Evolutionary conservation across 2,113 vertebrate species (phyloP), one percentile per base, ranked within the genome.

Genomic region (Plotosus lineatus): DNA sequence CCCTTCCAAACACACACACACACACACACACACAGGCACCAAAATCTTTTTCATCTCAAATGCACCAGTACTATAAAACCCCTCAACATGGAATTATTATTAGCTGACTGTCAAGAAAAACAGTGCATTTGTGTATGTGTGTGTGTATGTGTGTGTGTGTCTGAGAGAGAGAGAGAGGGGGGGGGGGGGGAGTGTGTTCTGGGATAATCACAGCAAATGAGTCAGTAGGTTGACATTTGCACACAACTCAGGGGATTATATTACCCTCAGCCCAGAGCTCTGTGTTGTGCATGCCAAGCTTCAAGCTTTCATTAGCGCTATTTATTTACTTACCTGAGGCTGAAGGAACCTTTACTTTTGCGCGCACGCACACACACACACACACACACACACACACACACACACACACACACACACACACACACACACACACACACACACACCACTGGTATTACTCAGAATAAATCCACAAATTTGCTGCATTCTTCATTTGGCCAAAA

Each of bases 211-310:
- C 86, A 85, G 82, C 77, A 68, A 84, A 83, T 89, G 89, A 90
- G 87, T 88, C 88, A 91, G 85, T 85, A 78, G 89, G 84, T 81
- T 90, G 88, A 90, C 85, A 89, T 90, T 91, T 90, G 73, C 89
- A 88, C 78, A 85, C 86, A 86, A 81, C 26, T 63, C 28, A 36
- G 50, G 73, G 82, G 83, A 88, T 89, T 89, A 85, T 71, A 84
- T 81, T 83, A 82, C 76, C 83, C 81, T 85, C 75, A 68, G 73
- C 84, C 72, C 72, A 73, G 77, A 50, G 63, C 79, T 81, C 77
- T 87, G 85, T 86, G 88, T 85, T 88, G 83, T 76, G 58, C 53
- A 36, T 72, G 79, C 87, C 86, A 84, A 74, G 31, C 78, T 84
- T 88, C 88, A 83, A 76, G 44, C 78, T 86, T 89, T 89, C 79